Percentiles rank a stretch among this genome's conserved stretches.
Conservation (phyloP, 2,888 invertebrate genomes). For the Hyalella azteca region DNA sequence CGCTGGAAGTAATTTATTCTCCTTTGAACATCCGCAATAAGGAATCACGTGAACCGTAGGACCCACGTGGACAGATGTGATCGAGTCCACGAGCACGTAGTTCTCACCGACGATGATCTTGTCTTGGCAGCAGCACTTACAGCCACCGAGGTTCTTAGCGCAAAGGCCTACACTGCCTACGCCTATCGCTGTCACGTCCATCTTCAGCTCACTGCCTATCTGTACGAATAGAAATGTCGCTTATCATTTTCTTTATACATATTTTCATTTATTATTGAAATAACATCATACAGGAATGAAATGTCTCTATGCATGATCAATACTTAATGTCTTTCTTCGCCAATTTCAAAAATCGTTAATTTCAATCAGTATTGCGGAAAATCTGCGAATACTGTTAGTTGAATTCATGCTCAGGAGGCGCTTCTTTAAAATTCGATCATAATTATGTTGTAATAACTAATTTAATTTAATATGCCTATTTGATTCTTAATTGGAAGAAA, state of each 20-base stretch:
- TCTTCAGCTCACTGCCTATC: not conserved
- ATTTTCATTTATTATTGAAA: too few relatives aligned
- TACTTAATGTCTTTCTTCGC: too few relatives aligned
- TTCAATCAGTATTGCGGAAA: too few relatives aligned
- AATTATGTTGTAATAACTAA: too few relatives aligned
- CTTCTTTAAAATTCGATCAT: too few relatives aligned
- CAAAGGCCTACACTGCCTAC: constrained; percentile 8
- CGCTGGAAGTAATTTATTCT: not conserved
- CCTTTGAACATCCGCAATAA: constrained; percentile 45
- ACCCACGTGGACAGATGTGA: constrained; percentile 49
- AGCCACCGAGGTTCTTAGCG: constrained; percentile 15
- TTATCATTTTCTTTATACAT: not conserved
- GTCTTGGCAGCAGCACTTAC: constrained; percentile 42
- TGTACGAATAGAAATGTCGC: not conserved
- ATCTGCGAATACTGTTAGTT: too few relatives aligned
- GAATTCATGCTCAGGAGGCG: too few relatives aligned
- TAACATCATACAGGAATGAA: too few relatives aligned
- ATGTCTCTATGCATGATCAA: too few relatives aligned
- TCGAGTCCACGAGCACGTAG: constrained; percentile 46
- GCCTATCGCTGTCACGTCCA: constrained; percentile 2
- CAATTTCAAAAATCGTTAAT: too few relatives aligned
- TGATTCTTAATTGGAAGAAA: too few relatives aligned
- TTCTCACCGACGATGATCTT: constrained; percentile 24
- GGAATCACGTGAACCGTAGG: constrained; percentile 43
- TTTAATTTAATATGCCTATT: too few relatives aligned